Conservation (phyloP, 2,888 invertebrate genomes). For the Eupithecia subumbrata region DNA sequence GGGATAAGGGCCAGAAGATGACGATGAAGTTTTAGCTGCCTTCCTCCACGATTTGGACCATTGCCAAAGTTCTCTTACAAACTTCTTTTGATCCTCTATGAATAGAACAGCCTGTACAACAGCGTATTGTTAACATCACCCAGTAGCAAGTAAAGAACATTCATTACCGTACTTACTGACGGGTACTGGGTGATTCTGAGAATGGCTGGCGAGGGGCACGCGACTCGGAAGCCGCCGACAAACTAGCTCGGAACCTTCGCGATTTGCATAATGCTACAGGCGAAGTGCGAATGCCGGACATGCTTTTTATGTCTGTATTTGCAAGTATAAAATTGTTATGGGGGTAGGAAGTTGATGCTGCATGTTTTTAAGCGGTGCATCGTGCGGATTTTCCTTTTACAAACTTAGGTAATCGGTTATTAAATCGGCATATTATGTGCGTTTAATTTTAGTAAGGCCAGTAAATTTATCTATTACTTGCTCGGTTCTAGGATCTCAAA, state of each 20-base stretch:
- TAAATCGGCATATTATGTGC: no score
- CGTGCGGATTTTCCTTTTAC: neutral
- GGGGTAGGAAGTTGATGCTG: neutral
- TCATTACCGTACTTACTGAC: conserved; percentile 17
- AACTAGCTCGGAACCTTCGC: conserved; percentile 10
- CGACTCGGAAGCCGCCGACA: conserved; percentile 27
- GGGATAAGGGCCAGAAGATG: neutral
- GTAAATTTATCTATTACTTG: no score
- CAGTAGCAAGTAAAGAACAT: neutral
- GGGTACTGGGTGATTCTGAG: conserved; percentile 28
- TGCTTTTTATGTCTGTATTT: neutral
- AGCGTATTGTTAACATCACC: neutral
- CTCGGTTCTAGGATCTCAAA: no score
- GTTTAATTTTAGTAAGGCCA: no score
- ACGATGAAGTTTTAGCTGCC: neutral
- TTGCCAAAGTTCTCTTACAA: neutral
- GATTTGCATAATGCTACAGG: conserved; percentile 22
- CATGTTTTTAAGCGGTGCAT: neutral
- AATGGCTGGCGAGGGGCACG: conserved; percentile 25
- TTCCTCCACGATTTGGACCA: neutral
- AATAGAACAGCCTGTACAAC: neutral
- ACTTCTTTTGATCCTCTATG: neutral
- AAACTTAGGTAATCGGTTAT: neutral
- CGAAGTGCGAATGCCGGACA: conserved; percentile 1
- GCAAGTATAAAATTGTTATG: neutral